Evolutionary conservation across 2,113 vertebrate genomes (phyloP).

Genomic region (Theristicus caerulescens): DNA sequence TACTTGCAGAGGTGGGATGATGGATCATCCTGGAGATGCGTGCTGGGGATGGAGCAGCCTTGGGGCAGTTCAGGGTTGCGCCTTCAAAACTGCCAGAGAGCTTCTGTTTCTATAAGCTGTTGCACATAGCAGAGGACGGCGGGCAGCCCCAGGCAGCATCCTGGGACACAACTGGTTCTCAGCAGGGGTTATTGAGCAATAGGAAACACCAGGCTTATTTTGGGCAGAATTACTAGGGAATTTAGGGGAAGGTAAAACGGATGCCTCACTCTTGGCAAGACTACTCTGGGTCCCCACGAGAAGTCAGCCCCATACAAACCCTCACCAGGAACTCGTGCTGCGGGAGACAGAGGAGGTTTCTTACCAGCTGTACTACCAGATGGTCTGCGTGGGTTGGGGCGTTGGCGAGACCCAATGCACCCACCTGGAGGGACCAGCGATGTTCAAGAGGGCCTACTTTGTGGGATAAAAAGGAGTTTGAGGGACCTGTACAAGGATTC

Average conservation of each 20-base stretch:
- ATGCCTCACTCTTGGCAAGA: neutral
- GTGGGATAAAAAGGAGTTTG: neutral
- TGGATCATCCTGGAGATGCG: neutral
- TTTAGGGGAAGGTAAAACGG: neutral
- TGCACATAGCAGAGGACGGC: neutral
- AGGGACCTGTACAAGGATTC: neutral
- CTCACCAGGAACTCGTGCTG: neutral
- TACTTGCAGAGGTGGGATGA: neutral
- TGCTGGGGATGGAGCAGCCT: neutral
- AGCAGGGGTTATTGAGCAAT: neutral
- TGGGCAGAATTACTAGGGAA: neutral
- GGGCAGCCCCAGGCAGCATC: neutral
- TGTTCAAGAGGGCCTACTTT: neutral
- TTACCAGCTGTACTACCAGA: neutral
- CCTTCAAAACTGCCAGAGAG: neutral
- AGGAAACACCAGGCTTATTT: neutral
- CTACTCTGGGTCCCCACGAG: neutral
- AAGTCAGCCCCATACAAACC: neutral
- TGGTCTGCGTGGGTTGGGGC: neutral
- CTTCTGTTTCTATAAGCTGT: neutral
- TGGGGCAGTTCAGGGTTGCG: neutral
- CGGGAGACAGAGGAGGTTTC: fast-evolving
- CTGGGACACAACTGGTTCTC: neutral
- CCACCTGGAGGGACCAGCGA: neutral
- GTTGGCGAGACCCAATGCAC: neutral